These are phyloP conservation scores for Crambe crambe DNA, from an alignment of 37 sponge, comb jelly and placozoan genomes.

Conservation along the genomic window DNA sequence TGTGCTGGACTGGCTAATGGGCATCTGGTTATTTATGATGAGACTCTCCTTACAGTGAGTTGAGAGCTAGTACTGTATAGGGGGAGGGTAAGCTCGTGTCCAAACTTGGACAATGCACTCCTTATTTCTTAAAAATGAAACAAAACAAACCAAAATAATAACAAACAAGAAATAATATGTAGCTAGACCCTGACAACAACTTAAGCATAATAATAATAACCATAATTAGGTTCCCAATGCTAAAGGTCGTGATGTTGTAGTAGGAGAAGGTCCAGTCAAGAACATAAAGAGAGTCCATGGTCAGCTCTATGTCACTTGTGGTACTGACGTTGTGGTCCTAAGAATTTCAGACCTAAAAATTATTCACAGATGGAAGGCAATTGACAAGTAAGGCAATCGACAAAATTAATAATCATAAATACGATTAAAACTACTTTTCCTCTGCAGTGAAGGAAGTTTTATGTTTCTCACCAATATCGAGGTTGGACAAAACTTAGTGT, in stretches of 20 bases:
- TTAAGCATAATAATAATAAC: too few relatives aligned
- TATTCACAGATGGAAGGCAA: constrained; percentile 26
- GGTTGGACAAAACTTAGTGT: constrained; percentile 42
- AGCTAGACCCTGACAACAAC: too few relatives aligned
- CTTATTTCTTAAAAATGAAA: too few relatives aligned
- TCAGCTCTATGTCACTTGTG: constrained; percentile 40
- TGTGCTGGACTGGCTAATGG: constrained; percentile 79
- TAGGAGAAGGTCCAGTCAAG: constrained; percentile 36
- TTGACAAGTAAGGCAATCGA: constrained; percentile 8
- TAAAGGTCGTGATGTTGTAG: constrained; percentile 8
- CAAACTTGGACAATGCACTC: too few relatives aligned
- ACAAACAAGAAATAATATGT: too few relatives aligned
- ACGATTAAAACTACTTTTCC: too few relatives aligned
- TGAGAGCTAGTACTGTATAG: background rate
- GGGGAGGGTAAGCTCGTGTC: too few relatives aligned
- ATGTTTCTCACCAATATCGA: constrained; percentile 37
- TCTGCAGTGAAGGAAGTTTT: background rate
- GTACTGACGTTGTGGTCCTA: constrained; percentile 30
- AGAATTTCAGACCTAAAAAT: constrained; percentile 3
- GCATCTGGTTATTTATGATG: constrained; percentile 35
- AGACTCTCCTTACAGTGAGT: constrained; percentile 23
- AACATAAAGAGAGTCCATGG: constrained; percentile 36
- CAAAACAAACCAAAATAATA: too few relatives aligned
- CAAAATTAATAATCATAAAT: background rate
- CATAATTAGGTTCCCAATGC: constrained; percentile 14